phyloP scores from a whole-genome alignment of 2,888 invertebrate species.

The Caenorhabditis imperialis region DNA sequence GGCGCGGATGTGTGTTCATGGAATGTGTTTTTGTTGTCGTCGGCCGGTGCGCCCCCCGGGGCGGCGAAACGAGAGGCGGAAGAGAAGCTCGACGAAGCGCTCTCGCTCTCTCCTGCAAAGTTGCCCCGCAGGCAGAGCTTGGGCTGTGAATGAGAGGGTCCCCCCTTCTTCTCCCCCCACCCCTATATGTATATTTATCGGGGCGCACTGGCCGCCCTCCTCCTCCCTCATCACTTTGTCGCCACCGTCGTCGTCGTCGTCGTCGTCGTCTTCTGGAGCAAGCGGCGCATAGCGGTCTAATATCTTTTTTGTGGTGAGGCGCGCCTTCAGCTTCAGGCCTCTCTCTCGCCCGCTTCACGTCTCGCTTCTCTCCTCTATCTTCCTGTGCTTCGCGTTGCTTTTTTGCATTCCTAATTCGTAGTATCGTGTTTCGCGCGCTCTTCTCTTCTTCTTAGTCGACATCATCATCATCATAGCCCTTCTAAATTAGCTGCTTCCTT shows the following conservation, averaged over 20 bases:
- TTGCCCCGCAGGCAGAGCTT: slow-evolving; percentile 40
- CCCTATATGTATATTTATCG: slow-evolving; percentile 48
- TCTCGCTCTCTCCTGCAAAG: slow-evolving; percentile 26
- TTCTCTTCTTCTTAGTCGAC: too few species aligned
- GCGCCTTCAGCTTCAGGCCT: slow-evolving; percentile 20
- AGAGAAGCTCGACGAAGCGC: slow-evolving; percentile 37
- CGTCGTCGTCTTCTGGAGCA: slow-evolving; percentile 26
- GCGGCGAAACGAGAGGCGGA: slow-evolving; percentile 17
- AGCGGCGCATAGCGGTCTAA: slow-evolving; percentile 23
- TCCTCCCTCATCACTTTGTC: slow-evolving; percentile 42
- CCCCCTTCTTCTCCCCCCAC: too few species aligned
- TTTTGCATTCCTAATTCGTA: slow-evolving; percentile 55
- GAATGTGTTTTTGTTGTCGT: slow-evolving; percentile 30
- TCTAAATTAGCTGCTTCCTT: too few species aligned
- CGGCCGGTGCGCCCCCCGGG: slow-evolving; percentile 6
- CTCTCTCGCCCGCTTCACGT: slow-evolving; percentile 32
- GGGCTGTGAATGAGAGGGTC: not conserved
- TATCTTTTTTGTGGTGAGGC: slow-evolving; percentile 25
- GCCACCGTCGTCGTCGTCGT: slow-evolving; percentile 15
- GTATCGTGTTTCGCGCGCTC: slow-evolving; percentile 52
- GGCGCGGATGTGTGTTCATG: too few species aligned
- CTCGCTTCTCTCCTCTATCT: slow-evolving; percentile 18
- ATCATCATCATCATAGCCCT: slow-evolving; percentile 26
- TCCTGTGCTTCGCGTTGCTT: slow-evolving; percentile 17
- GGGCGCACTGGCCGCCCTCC: slow-evolving; percentile 8